Conservation (phyloP, 2,113 vertebrate species). For the Cheirogaleus medius region DNA sequence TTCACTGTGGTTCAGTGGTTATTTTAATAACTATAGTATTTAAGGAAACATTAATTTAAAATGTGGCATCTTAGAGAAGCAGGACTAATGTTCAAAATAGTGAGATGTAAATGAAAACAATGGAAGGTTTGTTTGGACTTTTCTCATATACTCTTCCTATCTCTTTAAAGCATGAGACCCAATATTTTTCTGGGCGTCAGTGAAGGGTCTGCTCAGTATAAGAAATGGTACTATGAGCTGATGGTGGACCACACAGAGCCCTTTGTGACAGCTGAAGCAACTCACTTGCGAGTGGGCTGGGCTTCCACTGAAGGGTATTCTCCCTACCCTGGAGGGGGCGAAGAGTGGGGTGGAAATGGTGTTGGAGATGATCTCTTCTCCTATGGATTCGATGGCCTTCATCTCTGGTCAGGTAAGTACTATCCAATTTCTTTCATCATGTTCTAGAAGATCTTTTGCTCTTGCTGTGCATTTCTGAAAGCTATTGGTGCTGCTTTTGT, state of each 20-base stretch:
- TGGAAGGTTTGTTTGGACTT: not conserved
- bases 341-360: constrained; percentile 96
- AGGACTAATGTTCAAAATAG: not conserved
- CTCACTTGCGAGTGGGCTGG: constrained; percentile 96
- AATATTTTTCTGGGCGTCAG: constrained; percentile 97
- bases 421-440: not conserved
- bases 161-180: constrained; percentile 91
- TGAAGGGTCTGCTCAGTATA: constrained; percentile 96
- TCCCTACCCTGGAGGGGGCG: constrained; percentile 94
- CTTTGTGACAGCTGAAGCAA: constrained; percentile 94
- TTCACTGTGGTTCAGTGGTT: not conserved
- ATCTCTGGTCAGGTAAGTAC: constrained; percentile 95
- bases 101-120: not conserved
- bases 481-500: not conserved
- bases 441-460: not conserved
- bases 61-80: not conserved
- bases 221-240: constrained; percentile 97
- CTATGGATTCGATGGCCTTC: constrained; percentile 96
- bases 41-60: not conserved
- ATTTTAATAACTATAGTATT: not conserved
- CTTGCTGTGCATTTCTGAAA: not conserved
- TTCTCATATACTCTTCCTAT: not conserved
- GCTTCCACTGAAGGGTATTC: constrained; percentile 94
- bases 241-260: constrained; percentile 94
- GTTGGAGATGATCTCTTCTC: constrained; percentile 97